These are phyloP conservation scores for Criorhina ranunculi DNA, from an alignment of 2,888 invertebrate genomes.

Conservation along the genomic window DNA sequence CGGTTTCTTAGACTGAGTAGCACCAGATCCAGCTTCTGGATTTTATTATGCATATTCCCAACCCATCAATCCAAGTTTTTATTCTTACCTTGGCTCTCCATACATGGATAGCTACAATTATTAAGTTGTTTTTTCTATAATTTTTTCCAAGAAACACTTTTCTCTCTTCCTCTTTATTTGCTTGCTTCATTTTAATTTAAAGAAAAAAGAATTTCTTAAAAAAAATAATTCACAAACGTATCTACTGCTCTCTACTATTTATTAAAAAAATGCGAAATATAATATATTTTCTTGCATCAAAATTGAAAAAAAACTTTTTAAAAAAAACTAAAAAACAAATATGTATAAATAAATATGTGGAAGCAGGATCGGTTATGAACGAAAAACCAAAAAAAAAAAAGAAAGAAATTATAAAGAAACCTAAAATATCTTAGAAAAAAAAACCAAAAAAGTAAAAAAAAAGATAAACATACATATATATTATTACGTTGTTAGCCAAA, in stretches of 20 bases:
- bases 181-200: slow-evolving; percentile 2
- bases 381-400: slow-evolving; percentile 78
- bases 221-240: slow-evolving; percentile 74
- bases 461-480: neutral
- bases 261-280: slow-evolving; percentile 75
- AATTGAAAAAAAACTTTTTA: slow-evolving; percentile 40
- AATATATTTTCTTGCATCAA: slow-evolving; percentile 62
- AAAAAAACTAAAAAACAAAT: slow-evolving; percentile 67
- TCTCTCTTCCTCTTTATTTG: slow-evolving; percentile 20
- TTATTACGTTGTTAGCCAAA: slow-evolving; percentile 53
- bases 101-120: slow-evolving; percentile 86
- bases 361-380: slow-evolving; percentile 84
- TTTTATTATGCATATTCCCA: slow-evolving; percentile 88
- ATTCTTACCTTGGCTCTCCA: slow-evolving; percentile 87
- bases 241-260: slow-evolving; percentile 76
- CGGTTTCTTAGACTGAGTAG: slow-evolving; percentile 96
- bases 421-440: slow-evolving; percentile 40
- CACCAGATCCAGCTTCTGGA: slow-evolving; percentile 90
- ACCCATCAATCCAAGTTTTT: slow-evolving; percentile 90
- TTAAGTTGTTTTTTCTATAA: slow-evolving; percentile 76
- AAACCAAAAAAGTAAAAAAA: slow-evolving; percentile 22
- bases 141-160: neutral
- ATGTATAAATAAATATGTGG: slow-evolving; percentile 81
- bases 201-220: slow-evolving; percentile 52
- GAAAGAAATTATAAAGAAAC: slow-evolving; percentile 42